Percentiles rank a stretch among this genome's conserved stretches.
phyloP scores from a whole-genome alignment of 2,797 vertebrate species.

The Phrynocephalus guinanensis region DNA sequence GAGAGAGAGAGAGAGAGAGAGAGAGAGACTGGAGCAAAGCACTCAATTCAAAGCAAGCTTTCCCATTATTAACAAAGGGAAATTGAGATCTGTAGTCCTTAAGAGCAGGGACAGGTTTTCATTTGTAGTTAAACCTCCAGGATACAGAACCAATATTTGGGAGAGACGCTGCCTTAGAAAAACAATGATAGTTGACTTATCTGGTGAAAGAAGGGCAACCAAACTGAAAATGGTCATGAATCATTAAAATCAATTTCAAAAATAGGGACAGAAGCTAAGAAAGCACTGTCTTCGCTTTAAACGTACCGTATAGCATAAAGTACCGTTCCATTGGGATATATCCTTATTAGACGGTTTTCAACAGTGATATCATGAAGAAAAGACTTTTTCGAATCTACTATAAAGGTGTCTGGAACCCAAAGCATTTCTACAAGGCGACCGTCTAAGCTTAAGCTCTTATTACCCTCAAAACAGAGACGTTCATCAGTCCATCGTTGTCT shows the following conservation, averaged over 20 bases:
- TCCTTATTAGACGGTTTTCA: constrained; percentile 91
- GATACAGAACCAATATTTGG: neutral
- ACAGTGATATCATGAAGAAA: constrained; percentile 94
- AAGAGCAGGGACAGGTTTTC: neutral
- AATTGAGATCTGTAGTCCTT: neutral
- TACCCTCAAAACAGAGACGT: constrained; percentile 89
- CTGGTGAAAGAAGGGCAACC: neutral
- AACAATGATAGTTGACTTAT: neutral
- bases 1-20: neutral
- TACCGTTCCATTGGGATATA: constrained; percentile 93
- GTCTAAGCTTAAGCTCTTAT: constrained; percentile 92
- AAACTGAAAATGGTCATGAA: neutral
- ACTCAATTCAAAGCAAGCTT: neutral
- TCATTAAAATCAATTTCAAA: neutral
- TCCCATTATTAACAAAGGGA: neutral
- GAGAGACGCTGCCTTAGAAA: neutral
- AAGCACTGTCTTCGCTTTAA: neutral
- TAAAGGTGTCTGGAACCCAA: constrained; percentile 93
- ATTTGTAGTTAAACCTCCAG: neutral
- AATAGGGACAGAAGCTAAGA: neutral
- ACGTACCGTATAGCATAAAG: constrained; percentile 88
- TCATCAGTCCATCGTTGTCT: constrained; percentile 93
- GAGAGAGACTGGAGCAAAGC: too few relatives aligned
- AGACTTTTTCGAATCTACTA: constrained; percentile 93
- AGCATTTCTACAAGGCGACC: constrained; percentile 91